Base-by-base conservation (phyloP, 2,888 invertebrate genomes). In the Leptura quadrifasciata region DNA sequence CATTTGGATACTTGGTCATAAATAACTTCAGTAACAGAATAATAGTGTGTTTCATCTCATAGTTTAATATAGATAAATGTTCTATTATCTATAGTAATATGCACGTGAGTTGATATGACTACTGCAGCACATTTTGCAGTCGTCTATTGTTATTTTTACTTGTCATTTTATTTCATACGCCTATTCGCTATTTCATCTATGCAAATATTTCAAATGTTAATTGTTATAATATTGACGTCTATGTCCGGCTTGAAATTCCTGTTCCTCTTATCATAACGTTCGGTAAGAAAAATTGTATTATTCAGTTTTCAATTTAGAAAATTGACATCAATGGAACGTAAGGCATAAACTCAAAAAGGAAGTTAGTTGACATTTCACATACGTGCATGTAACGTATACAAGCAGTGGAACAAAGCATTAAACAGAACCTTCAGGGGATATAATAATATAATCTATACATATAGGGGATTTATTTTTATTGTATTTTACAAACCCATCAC, bases 341-440 rank as follows among this genome's bases (percentile, higher is more conserved):
- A 20, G 39, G 2, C 47, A 39, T 21, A 52, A 52, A 47, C 52
- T 39, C 52, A 20, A n/a, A 65, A 65, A 47, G 64, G 64, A 47
- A 65, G 52, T 65, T 47, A 65, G 39, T 18, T 65, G 64, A 65
- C 64, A 20, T 27, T 63, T 63, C 39, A 35, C 39, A 63, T 63
- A 60, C 5, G 63, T 15, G 39, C 18, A 20, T n/a, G 18, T 31
- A 5, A 17, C 0, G 5, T 35, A 52, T 65, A 39, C 21, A 24
- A 65, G 39, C 21, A 39, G 64, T 10, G 52, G 24, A 65, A 21
- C 39, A 17, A 39, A n/a, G 6, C 27, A 31, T 31, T 31, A 31
- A 31, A 31, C 0, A 31, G 27, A 0, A 31, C 27, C 27, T 2
- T 31, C 6, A 31, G 27, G 27, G 8, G 5, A 24, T 24, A 24